Conservation (phyloP, 2,888 invertebrate species). For the Idaea dimidiata region DNA sequence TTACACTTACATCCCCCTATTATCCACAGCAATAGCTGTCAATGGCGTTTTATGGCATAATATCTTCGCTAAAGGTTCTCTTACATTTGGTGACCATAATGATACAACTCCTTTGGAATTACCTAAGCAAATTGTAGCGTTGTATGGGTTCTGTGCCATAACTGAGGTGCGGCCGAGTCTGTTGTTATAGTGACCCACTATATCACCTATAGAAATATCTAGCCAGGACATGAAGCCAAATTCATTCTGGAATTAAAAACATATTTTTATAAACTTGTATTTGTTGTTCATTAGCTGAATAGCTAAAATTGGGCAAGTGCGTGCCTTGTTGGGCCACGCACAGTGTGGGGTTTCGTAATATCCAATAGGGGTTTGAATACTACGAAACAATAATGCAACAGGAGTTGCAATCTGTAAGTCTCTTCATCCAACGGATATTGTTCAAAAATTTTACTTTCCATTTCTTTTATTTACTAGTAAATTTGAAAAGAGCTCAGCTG, state of each 20-base stretch:
- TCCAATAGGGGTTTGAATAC: no score
- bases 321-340: no score
- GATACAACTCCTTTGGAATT: conserved; percentile 95
- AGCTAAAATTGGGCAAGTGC: no score
- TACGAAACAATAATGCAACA: no score
- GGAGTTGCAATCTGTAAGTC: no score
- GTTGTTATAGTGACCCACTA: conserved; percentile 89
- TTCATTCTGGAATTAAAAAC: conserved; percentile 75
- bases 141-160: conserved; percentile 96
- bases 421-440: no score
- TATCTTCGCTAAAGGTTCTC: conserved; percentile 93
- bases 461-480: no score
- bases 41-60: conserved; percentile 93
- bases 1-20: conserved; percentile 86
- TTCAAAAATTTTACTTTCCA: no score
- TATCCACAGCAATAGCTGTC: conserved; percentile 90
- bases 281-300: no score
- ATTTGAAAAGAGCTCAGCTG: no score
- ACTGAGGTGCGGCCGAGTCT: conserved; percentile 88
- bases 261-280: conserved; percentile 3
- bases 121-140: conserved; percentile 95
- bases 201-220: conserved; percentile 96
- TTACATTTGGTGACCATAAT: conserved; percentile 95
- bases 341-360: no score
- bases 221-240: conserved; percentile 94